Evolutionary conservation across 2,113 vertebrate genomes (phyloP), one percentile per base, ranked within the genome.

Genomic region (Pteropus alecto): DNA sequence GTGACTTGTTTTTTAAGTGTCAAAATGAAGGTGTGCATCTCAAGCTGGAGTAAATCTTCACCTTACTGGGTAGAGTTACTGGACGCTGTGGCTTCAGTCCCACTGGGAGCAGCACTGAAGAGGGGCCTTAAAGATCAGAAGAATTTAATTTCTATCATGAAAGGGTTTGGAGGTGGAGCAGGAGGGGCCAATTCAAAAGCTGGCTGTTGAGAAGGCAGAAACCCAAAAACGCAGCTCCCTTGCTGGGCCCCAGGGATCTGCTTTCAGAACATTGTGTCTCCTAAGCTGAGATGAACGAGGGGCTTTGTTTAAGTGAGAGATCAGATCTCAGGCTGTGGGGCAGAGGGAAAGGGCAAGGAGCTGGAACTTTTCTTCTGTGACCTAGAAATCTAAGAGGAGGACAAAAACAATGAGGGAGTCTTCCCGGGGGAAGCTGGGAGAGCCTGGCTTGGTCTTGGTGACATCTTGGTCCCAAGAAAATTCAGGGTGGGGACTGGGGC

Each of bases 91-190:
- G 79, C 77, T 54, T 22, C 4, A 3, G 26, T n/a, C 48, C 61
- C 73, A 0, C 68, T 0, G n/a, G 71, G 87, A 94, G 48, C 43
- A 7, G 3, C 1, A 0, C 21, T 22, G 7, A 71, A 78, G 35
- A 78, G 65, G 28, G 58, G 54, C 71, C 78, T 84, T 61, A 68
- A 84, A 95, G 93, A 96, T 97, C 97, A 96, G 71, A 77, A 68
- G 95, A 88, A 94, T 97, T 95, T 61, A 74, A 87, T 97, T 96
- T 95, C 97, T 61, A 11, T 63, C 19, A 7, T 84, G 81, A 97
- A 83, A 97, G 79, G n/a, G 30, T 70, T 84, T 4, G 54, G 94
- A 81, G 88, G 93, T 92, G 84, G 81, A 83, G 67, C 61, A 12
- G 76, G 65, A 93, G 81, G 30, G 30, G 41, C 83, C 74, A n/a